Evolutionary conservation across 1,140 invertebrate genomes (phyloP).

Genomic region (Bombus vancouverensis): DNA sequence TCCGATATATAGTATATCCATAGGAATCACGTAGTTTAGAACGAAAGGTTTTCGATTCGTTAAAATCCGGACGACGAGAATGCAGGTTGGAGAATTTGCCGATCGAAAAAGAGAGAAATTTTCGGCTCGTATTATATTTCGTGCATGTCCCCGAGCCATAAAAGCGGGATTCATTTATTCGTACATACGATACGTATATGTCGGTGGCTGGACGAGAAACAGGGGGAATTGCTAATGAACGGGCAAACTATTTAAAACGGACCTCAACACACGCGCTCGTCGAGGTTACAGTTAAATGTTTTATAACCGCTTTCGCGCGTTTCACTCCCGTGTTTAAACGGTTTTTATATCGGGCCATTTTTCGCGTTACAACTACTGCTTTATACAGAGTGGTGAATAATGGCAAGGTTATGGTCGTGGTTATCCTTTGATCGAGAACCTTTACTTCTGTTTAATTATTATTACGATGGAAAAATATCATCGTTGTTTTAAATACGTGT

Average conservation of each 20-base stretch:
- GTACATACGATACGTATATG: background rate
- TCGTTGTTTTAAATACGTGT: too few species aligned
- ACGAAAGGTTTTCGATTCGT: background rate
- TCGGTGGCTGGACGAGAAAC: background rate
- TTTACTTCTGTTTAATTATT: too few species aligned
- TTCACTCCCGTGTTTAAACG: slow-evolving; percentile 1
- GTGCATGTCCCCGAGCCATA: background rate
- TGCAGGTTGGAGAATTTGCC: too few species aligned
- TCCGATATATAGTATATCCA: background rate
- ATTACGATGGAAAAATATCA: too few species aligned
- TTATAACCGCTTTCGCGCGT: slow-evolving; percentile 18
- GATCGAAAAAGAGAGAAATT: background rate
- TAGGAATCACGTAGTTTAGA: background rate
- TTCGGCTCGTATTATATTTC: too few species aligned
- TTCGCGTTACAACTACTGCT: background rate
- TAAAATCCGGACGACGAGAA: background rate
- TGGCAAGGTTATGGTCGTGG: too few species aligned
- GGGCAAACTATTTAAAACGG: slow-evolving; percentile 14
- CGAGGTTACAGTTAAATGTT: slow-evolving; percentile 20
- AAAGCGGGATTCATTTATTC: slow-evolving; percentile 22
- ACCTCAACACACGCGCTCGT: background rate
- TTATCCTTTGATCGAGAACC: too few species aligned
- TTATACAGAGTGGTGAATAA: background rate
- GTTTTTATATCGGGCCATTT: slow-evolving; percentile 6
- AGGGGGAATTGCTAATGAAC: slow-evolving; percentile 17